Evolutionary conservation across 1,140 invertebrate genomes (phyloP), one percentile per base, ranked within the genome.

Genomic region (Aradophagus sp.): DNA sequence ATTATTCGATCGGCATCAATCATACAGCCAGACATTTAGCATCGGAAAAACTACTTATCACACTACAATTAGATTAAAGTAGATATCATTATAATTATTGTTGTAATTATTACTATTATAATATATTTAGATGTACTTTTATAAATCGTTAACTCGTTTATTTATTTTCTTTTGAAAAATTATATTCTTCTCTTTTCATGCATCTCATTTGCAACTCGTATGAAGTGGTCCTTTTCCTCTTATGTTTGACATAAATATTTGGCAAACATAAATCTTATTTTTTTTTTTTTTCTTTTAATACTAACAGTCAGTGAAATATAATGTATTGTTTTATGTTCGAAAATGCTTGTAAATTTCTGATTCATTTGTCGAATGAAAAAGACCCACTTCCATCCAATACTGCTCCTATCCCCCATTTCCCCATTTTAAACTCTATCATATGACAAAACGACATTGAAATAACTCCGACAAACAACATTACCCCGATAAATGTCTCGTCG

Each of bases 21-120:
- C 66, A 50, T 61, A 62, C 56, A 62, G 58, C 66, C 44, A 26
- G 66, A 69, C 44, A 69, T 48, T 62, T 62, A 62, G 50, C 36
- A 31, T 56, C 38, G 66, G 58, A 58, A 58, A 58, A 69, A 62
- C 66, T 69, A 69, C 66, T 69, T 69, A 55, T 69, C 50, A 68
- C 56, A 69, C 66, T 69, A 61, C 66, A 11, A 48, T 68, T 68
- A 61, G 26, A 56, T 47, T 61, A 36, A 17, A n/a, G n/a, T n/a
- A n/a, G n/a, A n/a, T n/a, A n/a, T n/a, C n/a, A 52, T 39, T 39
- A 23, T 20, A 29, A 41, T 41, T 36, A 41, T 48, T 50, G 42
- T 34, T 41, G 7, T 61, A 26, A 48, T 53, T 29, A n/a, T 10
- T 29, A 29, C 27, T 44, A 45, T 32, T 35, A 39, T 36, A 14